These are phyloP conservation scores for Rhabdophis nuchalis DNA, from an alignment of 2,797 vertebrate genomes.

Conservation along the genomic window DNA sequence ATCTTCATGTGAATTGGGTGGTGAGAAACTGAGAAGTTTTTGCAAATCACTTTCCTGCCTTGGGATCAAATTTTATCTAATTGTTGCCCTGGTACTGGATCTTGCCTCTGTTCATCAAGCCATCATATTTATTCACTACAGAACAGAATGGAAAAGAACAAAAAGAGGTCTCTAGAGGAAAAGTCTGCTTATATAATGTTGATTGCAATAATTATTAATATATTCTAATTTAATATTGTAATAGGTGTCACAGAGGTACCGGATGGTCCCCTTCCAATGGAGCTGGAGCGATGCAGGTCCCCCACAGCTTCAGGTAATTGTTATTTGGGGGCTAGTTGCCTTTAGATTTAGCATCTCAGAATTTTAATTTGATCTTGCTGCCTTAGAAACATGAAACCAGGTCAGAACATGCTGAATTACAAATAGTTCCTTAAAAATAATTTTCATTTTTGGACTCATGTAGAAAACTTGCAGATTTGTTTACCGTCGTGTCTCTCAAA, in stretches of 20 bases:
- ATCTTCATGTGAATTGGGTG: not conserved
- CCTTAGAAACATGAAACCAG: not conserved
- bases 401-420: not conserved
- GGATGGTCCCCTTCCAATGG: conserved; percentile 90
- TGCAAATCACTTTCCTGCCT: not conserved
- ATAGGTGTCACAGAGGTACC: conserved; percentile 84
- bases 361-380: not conserved
- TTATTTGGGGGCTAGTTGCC: conserved; percentile 37
- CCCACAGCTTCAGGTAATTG: conserved; percentile 92
- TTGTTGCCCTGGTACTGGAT: not conserved
- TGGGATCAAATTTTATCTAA: not conserved
- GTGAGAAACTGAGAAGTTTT: not conserved
- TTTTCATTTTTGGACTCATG: not conserved
- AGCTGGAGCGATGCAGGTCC: conserved; percentile 95
- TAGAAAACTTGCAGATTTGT: not conserved
- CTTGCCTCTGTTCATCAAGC: conserved; percentile 60
- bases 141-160: not conserved
- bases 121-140: conserved; percentile 30
- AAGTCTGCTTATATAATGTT: not conserved
- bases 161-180: not conserved
- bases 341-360: not conserved
- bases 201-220: not conserved
- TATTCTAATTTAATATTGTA: not conserved
- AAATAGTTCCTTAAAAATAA: not conserved
- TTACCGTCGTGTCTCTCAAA: not conserved